phyloP scores from a whole-genome alignment of 1,140 invertebrate genomes.

The Aphidius gifuensis region DNA sequence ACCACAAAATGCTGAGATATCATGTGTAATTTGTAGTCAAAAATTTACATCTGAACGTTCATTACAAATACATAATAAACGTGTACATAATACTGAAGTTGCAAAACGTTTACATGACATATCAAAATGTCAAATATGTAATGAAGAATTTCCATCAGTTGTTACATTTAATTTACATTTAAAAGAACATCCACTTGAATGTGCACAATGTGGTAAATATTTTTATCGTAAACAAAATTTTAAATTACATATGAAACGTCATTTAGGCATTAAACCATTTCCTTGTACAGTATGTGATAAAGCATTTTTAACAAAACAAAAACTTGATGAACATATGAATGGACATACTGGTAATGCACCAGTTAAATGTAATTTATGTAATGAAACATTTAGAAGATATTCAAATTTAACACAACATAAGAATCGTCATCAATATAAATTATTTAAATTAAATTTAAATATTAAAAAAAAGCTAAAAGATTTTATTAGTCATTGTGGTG shows the following conservation, averaged over 20 bases:
- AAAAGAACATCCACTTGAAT: conserved; percentile 75
- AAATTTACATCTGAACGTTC: conserved; percentile 50
- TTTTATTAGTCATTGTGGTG: conserved; percentile 77
- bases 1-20: conserved; percentile 38
- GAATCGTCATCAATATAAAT: conserved; percentile 68
- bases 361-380: conserved; percentile 77
- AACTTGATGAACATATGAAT: conserved; percentile 74
- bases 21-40: conserved; percentile 46
- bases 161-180: conserved; percentile 66
- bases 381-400: conserved; percentile 78
- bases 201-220: conserved; percentile 73
- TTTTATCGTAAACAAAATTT: conserved; percentile 72
- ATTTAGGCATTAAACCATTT: conserved; percentile 73
- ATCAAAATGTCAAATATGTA: conserved; percentile 60
- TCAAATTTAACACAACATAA: conserved; percentile 84
- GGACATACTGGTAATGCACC: conserved; percentile 79
- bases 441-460: too few relatives aligned
- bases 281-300: conserved; percentile 78
- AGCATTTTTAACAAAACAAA: conserved; percentile 75
- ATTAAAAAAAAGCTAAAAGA: conserved; percentile 69
- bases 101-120: conserved; percentile 47
- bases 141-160: conserved; percentile 61
- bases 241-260: conserved; percentile 72
- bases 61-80: conserved; percentile 57
- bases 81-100: conserved; percentile 48